Percentiles rank a stretch among this genome's conserved stretches.
phyloP scores from a whole-genome alignment of 2,888 invertebrate species.

The Eubasilissa splendida region DNA sequence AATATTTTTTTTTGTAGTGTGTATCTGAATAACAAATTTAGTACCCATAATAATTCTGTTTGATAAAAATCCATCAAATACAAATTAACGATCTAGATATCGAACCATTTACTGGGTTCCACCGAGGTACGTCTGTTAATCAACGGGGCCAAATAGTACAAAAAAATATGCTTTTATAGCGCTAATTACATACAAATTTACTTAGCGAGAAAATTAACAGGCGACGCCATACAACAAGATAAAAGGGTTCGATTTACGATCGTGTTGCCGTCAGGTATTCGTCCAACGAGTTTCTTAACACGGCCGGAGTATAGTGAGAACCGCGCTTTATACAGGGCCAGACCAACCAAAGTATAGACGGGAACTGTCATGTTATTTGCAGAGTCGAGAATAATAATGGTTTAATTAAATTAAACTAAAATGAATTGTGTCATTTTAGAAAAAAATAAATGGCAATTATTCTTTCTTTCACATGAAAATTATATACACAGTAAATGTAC shows the following conservation, averaged over 20 bases:
- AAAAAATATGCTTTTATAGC: constrained; percentile 41
- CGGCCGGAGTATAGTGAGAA: constrained; percentile 20
- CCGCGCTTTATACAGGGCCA: not conserved
- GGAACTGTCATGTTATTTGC: constrained; percentile 22
- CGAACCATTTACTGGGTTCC: constrained; percentile 3
- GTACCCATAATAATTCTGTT: not conserved
- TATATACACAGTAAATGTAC: too few species aligned
- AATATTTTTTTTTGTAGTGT: too few species aligned
- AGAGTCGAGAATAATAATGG: not conserved
- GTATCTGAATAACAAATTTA: too few species aligned
- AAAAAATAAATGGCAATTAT: too few species aligned
- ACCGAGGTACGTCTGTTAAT: constrained; percentile 29
- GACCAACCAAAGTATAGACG: not conserved
- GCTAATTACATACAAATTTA: constrained; percentile 59
- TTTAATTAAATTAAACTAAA: not conserved
- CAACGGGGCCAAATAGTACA: constrained; percentile 43
- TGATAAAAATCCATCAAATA: constrained; percentile 31
- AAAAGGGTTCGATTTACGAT: constrained; percentile 44
- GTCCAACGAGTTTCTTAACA: constrained; percentile 27
- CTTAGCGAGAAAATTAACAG: constrained; percentile 57
- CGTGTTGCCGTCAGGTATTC: constrained; percentile 17
- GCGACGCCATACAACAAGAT: constrained; percentile 25
- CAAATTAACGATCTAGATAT: constrained; percentile 15
- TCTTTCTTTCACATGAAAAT: too few species aligned
- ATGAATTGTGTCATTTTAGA: too few species aligned